phyloP scores from a whole-genome alignment of 2,113 vertebrate genomes.

The Hippocampus comes region DNA sequence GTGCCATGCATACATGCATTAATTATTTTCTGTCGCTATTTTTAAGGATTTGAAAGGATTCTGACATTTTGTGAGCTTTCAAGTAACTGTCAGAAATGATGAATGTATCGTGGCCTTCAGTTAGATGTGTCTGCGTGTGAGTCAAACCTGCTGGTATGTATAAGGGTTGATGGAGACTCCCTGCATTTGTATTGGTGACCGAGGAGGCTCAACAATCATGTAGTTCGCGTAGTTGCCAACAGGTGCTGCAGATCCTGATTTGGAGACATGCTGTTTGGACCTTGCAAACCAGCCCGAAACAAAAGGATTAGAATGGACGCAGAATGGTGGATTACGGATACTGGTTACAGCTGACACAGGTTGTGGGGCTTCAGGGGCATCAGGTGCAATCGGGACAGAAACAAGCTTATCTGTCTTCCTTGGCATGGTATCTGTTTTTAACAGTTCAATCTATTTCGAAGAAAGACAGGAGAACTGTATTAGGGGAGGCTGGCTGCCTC shows the following conservation, averaged over 20 bases:
- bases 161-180: constrained; percentile 82
- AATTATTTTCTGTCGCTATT: not conserved
- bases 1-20: no score
- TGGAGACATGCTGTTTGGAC: constrained; percentile 61
- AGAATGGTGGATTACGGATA: not conserved
- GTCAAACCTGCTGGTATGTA: constrained; percentile 81
- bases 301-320: not conserved
- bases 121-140: not conserved
- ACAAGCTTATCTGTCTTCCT: constrained; percentile 47
- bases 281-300: constrained; percentile 36
- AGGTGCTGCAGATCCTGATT: constrained; percentile 51
- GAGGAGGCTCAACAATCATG: constrained; percentile 78
- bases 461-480: not conserved
- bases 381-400: constrained; percentile 15
- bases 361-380: constrained; percentile 32
- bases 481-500: no score
- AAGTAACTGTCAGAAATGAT: not conserved
- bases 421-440: constrained; percentile 61
- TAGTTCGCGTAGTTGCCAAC: constrained; percentile 84
- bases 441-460: constrained; percentile 50
- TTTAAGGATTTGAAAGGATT: not conserved
- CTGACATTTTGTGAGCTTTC: not conserved
- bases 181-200: constrained; percentile 73
- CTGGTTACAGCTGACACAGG: constrained; percentile 27
- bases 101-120: not conserved